Evolutionary conservation across 1,140 invertebrate species (phyloP).

Genomic region (Brachionus rotundiformis): DNA sequence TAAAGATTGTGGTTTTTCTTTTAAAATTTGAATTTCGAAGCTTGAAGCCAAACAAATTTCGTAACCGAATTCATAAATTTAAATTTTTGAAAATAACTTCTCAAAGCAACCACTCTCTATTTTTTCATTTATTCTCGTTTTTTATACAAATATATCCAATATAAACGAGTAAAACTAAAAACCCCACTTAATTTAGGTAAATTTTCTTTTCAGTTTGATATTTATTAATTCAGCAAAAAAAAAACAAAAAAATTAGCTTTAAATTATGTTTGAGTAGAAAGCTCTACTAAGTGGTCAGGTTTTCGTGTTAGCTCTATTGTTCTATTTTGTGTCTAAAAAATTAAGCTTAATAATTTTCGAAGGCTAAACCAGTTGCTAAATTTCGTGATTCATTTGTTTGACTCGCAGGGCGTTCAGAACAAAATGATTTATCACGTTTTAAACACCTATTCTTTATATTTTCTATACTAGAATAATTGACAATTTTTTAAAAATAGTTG

Average conservation of each 20-base stretch:
- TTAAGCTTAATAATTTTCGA: slow-evolving; percentile 14
- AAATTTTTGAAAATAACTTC: not conserved
- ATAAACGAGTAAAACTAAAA: not conserved
- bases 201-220: slow-evolving; percentile 16
- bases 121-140: not conserved
- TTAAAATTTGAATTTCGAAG: not conserved
- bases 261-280: slow-evolving; percentile 8
- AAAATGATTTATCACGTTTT: not conserved
- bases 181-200: slow-evolving; percentile 8
- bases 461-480: not conserved
- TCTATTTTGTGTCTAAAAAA: not conserved
- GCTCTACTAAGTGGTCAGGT: not conserved
- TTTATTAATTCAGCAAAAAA: not conserved
- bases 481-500: not conserved
- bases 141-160: not conserved
- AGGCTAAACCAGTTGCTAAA: not conserved
- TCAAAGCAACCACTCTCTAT: not conserved
- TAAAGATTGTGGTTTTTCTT: not conserved
- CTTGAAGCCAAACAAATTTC: not conserved
- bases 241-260: not conserved
- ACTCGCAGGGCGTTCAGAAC: not conserved
- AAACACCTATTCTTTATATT: not conserved
- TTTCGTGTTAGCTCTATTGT: slow-evolving; percentile 1
- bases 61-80: not conserved
- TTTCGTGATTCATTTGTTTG: not conserved